These are phyloP conservation scores for Clostera curtula DNA, from an alignment of 2,888 invertebrate genomes.

Conservation along the genomic window DNA sequence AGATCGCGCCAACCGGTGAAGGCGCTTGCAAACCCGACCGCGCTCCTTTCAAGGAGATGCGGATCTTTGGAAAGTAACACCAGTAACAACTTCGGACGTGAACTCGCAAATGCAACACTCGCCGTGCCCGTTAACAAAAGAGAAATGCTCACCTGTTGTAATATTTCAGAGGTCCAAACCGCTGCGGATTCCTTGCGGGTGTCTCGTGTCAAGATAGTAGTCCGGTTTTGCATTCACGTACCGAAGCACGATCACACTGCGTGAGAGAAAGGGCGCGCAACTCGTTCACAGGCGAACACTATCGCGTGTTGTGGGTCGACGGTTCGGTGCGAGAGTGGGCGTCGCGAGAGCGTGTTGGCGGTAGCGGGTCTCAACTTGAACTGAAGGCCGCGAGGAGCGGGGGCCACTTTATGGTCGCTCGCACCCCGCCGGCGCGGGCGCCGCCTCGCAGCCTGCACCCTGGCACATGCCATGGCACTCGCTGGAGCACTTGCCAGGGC, in stretches of 20 bases:
- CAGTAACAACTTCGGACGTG: constrained; percentile 26
- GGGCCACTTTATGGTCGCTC: constrained; percentile 59
- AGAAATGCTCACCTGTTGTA: constrained; percentile 48
- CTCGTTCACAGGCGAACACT: constrained; percentile 54
- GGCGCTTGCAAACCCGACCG: constrained; percentile 19
- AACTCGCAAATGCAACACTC: constrained; percentile 52
- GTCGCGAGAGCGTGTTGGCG: constrained; percentile 60
- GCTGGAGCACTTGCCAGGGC: too few species aligned
- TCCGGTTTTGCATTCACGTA: constrained; percentile 72
- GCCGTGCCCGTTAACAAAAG: constrained; percentile 35
- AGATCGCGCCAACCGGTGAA: constrained; percentile 16
- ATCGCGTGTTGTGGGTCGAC: constrained; percentile 56
- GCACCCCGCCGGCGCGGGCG: constrained; percentile 25
- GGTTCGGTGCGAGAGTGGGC: constrained; percentile 52
- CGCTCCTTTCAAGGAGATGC: constrained; percentile 34
- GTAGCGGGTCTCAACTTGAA: constrained; percentile 55
- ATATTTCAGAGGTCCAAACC: constrained; percentile 42
- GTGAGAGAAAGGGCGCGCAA: constrained; percentile 72
- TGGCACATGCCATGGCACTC: too few species aligned
- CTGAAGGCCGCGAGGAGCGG: constrained; percentile 71
- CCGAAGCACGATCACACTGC: constrained; percentile 68
- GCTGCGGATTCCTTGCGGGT: constrained; percentile 45
- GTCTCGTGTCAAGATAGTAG: constrained; percentile 58
- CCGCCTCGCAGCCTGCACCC: constrained; percentile 21
- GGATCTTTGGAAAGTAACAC: constrained; percentile 47